Percentiles rank a stretch among this genome's conserved stretches.
These are phyloP conservation scores for Eleginops maclovinus DNA, from an alignment of 2,113 vertebrate species.

Conservation along the genomic window DNA sequence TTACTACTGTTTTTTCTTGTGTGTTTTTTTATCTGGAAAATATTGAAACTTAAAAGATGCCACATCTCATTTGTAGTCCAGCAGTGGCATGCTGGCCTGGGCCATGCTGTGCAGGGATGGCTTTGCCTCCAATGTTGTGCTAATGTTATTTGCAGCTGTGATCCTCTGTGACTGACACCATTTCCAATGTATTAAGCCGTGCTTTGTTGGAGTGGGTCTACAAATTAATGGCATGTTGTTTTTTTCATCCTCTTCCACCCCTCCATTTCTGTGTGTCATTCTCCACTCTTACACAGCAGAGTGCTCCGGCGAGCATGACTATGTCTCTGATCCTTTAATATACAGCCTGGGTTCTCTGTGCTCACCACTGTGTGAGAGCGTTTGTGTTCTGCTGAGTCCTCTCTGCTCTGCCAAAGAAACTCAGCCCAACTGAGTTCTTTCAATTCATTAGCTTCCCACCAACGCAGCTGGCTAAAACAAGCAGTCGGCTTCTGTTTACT, in stretches of 20 bases:
- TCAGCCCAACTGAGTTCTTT: slow-evolving; percentile 50
- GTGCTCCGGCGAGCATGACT: slow-evolving; percentile 70
- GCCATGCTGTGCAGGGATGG: slow-evolving; percentile 24
- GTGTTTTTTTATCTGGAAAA: background rate
- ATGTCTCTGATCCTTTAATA: slow-evolving; percentile 70
- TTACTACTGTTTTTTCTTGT: background rate
- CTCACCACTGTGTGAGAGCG: slow-evolving; percentile 26
- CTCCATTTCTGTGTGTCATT: slow-evolving; percentile 40
- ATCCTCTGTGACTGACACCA: slow-evolving; percentile 69
- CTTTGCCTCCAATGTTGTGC: slow-evolving; percentile 36
- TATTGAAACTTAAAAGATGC: slow-evolving; percentile 43
- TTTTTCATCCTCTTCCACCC: slow-evolving; percentile 14
- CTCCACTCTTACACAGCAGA: slow-evolving; percentile 43
- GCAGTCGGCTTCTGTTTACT: slow-evolving; percentile 34
- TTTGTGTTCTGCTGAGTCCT: slow-evolving; percentile 34
- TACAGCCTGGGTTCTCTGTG: slow-evolving; percentile 48
- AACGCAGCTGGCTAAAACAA: slow-evolving; percentile 32
- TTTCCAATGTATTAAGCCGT: slow-evolving; percentile 80
- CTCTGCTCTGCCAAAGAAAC: slow-evolving; percentile 39
- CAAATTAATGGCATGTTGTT: slow-evolving; percentile 72
- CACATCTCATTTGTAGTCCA: slow-evolving; percentile 67
- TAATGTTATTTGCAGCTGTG: slow-evolving; percentile 46
- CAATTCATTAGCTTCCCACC: slow-evolving; percentile 56
- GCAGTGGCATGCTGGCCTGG: slow-evolving; percentile 18
- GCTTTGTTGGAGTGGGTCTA: slow-evolving; percentile 72